Conservation (phyloP, 2,113 vertebrate genomes). For the Octodon degus region DNA sequence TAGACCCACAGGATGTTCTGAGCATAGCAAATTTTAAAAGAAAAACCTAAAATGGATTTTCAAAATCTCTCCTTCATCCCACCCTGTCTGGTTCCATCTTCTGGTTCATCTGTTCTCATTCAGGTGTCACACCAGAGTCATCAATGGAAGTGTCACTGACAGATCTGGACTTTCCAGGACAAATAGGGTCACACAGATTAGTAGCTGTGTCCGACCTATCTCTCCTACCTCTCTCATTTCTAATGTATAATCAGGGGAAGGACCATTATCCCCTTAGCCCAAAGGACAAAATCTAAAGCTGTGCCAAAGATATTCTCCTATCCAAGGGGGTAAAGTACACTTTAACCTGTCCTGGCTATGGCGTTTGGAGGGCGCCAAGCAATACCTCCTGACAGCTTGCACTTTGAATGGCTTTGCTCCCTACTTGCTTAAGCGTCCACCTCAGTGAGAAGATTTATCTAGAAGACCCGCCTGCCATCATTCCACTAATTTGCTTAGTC, state of each 20-base stretch:
- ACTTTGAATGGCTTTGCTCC: slow-evolving; percentile 50
- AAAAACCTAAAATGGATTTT: slow-evolving; percentile 9
- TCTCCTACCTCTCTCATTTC: background rate
- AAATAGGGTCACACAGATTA: background rate
- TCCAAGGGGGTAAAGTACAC: background rate
- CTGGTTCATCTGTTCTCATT: background rate
- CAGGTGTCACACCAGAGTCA: background rate
- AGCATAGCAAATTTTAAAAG: slow-evolving; percentile 24
- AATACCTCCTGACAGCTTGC: background rate
- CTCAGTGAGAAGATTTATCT: slow-evolving; percentile 60
- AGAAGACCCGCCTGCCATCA: background rate
- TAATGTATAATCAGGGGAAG: background rate
- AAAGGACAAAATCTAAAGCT: slow-evolving; percentile 30
- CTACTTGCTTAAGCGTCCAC: slow-evolving; percentile 13
- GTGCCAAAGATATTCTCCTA: background rate
- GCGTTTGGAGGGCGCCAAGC: background rate
- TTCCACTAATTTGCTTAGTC: slow-evolving; percentile 62
- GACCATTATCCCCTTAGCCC: background rate
- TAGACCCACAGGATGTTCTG: slow-evolving; percentile 3
- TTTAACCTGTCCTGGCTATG: background rate
- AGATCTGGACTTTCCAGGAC: background rate
- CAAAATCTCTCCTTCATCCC: background rate
- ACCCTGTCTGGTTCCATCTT: background rate
- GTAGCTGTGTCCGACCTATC: background rate
- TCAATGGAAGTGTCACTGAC: background rate